Percentiles rank a stretch among this genome's conserved stretches.
phyloP scores from a whole-genome alignment of 2,888 invertebrate genomes.

The Leuctra nigra region DNA sequence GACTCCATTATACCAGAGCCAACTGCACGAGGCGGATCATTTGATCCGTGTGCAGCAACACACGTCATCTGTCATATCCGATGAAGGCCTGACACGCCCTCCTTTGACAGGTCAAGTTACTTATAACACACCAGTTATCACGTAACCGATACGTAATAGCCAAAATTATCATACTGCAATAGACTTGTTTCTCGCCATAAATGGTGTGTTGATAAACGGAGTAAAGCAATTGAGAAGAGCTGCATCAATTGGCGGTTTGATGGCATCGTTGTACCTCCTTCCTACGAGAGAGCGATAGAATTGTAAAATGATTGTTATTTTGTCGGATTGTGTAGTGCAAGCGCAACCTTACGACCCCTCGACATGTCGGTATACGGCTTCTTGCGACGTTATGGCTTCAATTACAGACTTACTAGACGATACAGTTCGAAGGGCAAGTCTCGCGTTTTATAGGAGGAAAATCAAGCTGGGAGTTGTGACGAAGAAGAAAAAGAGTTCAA shows the following conservation, averaged over 20 bases:
- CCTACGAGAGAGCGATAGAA: too few species aligned
- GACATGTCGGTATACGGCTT: background rate
- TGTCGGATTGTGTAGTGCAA: background rate
- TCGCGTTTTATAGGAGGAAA: background rate
- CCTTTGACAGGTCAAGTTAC: background rate
- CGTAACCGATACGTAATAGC: slow-evolving; percentile 1
- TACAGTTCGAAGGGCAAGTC: slow-evolving; percentile 6
- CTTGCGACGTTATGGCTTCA: slow-evolving; percentile 4
- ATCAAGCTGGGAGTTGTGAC: too few species aligned
- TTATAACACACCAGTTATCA: background rate
- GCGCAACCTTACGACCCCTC: background rate
- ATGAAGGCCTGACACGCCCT: background rate
- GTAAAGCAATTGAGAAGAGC: too few species aligned
- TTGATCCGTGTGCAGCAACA: background rate
- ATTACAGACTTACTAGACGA: background rate
- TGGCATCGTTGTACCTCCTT: too few species aligned
- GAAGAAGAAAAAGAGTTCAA: too few species aligned
- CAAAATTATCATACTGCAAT: too few species aligned
- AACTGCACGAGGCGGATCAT: background rate
- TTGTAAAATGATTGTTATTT: slow-evolving; percentile 5
- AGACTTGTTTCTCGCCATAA: too few species aligned
- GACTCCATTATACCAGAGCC: background rate
- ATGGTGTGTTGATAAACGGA: too few species aligned
- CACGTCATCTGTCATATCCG: slow-evolving; percentile 4
- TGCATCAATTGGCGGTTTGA: too few species aligned